Conservation (phyloP, 2,113 vertebrate genomes). For the Ictidomys tridecemlineatus region DNA sequence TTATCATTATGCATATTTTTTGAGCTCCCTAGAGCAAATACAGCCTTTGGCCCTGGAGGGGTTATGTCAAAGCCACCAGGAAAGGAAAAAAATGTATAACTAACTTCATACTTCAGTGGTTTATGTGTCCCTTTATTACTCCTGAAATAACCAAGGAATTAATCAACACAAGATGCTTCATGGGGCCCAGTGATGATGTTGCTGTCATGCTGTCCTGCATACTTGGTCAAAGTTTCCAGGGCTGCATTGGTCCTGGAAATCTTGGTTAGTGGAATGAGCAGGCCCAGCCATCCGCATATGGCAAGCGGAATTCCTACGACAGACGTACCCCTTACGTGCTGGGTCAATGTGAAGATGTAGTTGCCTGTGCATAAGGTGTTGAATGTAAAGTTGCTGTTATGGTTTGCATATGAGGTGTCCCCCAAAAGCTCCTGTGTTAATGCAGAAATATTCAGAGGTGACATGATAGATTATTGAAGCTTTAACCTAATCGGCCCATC, state of each 20-base stretch:
- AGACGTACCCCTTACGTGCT: conserved; percentile 24
- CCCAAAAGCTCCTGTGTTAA: too few relatives aligned
- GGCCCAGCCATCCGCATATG: conserved; percentile 49
- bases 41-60: background rate
- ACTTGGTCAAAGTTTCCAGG: conserved; percentile 54
- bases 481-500: too few relatives aligned
- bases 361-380: conserved; percentile 54
- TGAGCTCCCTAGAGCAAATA: background rate
- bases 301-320: background rate
- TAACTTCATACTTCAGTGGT: background rate
- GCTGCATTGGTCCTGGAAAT: background rate
- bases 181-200: background rate
- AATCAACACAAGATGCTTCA: background rate
- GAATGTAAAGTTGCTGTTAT: too few relatives aligned
- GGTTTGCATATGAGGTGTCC: too few relatives aligned
- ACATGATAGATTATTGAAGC: too few relatives aligned
- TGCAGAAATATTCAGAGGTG: too few relatives aligned
- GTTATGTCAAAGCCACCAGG: background rate
- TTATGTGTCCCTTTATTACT: background rate
- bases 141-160: conserved; percentile 27
- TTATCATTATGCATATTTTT: background rate
- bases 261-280: background rate
- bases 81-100: background rate
- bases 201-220: background rate
- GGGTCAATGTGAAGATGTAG: conserved; percentile 51